Evolutionary conservation across 1,140 invertebrate species (phyloP), one percentile per base, ranked within the genome.

Genomic region (Chrysopa pallens): DNA sequence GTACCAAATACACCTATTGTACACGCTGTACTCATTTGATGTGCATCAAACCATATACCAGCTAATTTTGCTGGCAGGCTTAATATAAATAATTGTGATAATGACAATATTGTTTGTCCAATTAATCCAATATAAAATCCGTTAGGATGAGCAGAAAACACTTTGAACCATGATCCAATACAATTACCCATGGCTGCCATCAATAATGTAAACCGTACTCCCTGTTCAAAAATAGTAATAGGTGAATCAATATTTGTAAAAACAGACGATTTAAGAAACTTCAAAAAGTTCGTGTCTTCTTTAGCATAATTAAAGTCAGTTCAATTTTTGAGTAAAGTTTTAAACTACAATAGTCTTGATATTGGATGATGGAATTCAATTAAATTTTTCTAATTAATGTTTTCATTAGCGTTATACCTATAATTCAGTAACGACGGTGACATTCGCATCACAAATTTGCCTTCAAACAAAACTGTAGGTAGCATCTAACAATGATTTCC

Each of bases 81-180:
- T 8, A 85, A 55, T 40, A 79, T 69, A 50, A 82, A 76, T n/a
- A 81, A 69, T 48, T 63, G 59, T 6, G 74, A 72, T 9, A 71
- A 58, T 12, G 76, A 78, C 15, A 73, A 70, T 6, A 84, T 56
- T 6, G 73, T 74, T 53, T 84, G 80, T 15, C 73, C 76, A 14
- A 69, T 52, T 54, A 82, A 72, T 36, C 70, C 69, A 4, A 80
- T 51, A 43, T 61, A 64, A 58, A 80, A 84, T 15, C 64, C 57
- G 45, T 73, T 63, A 11, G 67, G 69, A 7, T 55, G 43, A 2
- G 73, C 60, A 27, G 73, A 71, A 27, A 66, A 58, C 51, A 74
- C 62, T 64, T 87, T 87, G 39, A 87, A 64, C 73, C 76, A 82
- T 1, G 79, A 71, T 7, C 81, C 83, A 1, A 74, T 42, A 29